Evolutionary conservation across 2,888 invertebrate genomes (phyloP).

Genomic region (Aricia artaxerxes): DNA sequence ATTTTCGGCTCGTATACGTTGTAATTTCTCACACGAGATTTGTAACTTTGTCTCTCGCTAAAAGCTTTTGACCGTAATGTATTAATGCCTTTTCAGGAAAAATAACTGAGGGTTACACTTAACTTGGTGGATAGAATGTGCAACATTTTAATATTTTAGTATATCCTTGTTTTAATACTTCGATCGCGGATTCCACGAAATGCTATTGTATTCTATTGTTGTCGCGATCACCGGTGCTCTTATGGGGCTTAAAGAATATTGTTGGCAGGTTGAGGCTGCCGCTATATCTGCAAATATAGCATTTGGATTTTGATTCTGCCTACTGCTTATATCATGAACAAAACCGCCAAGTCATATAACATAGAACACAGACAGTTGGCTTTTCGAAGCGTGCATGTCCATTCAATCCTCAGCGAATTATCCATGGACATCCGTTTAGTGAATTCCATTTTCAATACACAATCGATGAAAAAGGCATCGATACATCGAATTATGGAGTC

Average conservation of each 20-base stretch:
- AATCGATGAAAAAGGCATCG: conserved; percentile 30
- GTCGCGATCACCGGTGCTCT: too few relatives aligned
- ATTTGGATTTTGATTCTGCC: too few relatives aligned
- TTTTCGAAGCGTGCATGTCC: not conserved
- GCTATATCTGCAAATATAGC: too few relatives aligned
- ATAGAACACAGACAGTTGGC: not conserved
- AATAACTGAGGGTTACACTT: not conserved
- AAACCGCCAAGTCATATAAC: not conserved
- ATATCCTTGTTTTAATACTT: too few relatives aligned
- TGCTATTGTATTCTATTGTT: too few relatives aligned
- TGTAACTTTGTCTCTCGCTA: not conserved
- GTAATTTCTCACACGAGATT: not conserved
- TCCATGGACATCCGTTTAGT: not conserved
- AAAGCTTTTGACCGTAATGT: not conserved
- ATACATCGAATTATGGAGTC: conserved; percentile 25
- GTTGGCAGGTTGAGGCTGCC: too few relatives aligned
- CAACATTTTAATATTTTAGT: not conserved
- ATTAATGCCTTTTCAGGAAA: not conserved
- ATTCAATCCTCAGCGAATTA: conserved; percentile 4
- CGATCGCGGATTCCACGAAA: too few relatives aligned
- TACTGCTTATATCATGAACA: not conserved
- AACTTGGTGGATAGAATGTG: not conserved
- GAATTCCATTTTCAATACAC: conserved; percentile 27
- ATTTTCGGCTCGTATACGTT: not conserved
- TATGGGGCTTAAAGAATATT: too few relatives aligned